These are phyloP conservation scores for Trichechus manatus DNA, from an alignment of 2,113 vertebrate species.

Conservation along the genomic window DNA sequence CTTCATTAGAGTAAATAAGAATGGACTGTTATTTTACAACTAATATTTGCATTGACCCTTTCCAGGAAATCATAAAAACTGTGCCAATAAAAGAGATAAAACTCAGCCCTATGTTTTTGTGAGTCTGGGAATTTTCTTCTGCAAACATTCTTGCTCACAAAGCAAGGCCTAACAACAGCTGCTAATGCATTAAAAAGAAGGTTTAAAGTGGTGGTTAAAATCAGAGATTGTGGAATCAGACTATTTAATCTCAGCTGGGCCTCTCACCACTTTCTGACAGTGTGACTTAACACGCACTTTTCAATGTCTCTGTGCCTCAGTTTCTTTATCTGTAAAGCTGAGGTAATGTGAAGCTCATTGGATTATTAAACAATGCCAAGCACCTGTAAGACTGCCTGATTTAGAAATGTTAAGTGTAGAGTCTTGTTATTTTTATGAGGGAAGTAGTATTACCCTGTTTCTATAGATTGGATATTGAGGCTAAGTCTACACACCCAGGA, in stretches of 20 bases:
- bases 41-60: conserved; percentile 46
- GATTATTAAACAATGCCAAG: neutral
- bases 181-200: neutral
- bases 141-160: conserved; percentile 17
- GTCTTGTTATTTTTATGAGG: neutral
- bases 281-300: neutral
- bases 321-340: neutral
- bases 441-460: neutral
- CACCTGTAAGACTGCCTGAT: neutral
- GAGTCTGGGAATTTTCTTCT: conserved; percentile 13
- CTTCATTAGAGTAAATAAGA: conserved; percentile 38
- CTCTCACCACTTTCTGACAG: neutral
- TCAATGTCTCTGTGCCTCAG: no score
- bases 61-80: conserved; percentile 48
- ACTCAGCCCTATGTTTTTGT: neutral
- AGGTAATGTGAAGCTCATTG: neutral
- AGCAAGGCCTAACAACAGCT: neutral
- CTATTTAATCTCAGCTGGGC: neutral
- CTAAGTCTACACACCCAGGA: neutral
- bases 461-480: neutral
- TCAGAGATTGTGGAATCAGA: neutral
- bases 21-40: neutral
- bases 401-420: neutral
- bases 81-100: neutral
- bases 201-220: neutral